Evolutionary conservation across 2,113 vertebrate species (phyloP).

Genomic region (Noctilio leporinus): DNA sequence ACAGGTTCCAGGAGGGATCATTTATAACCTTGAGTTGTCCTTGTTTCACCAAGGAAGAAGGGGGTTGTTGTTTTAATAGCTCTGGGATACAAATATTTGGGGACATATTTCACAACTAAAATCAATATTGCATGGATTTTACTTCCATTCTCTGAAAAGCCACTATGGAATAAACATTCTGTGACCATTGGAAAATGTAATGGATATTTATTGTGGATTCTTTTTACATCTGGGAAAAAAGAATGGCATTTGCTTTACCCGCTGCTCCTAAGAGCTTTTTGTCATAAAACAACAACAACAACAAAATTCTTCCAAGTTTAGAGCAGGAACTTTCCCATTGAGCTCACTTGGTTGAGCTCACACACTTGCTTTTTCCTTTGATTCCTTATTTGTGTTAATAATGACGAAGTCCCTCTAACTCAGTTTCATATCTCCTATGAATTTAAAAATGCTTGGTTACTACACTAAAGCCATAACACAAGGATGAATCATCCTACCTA

Average conservation of each 20-base stretch:
- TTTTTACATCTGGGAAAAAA: constrained; percentile 13
- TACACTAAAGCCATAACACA: background rate
- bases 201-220: background rate
- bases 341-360: background rate
- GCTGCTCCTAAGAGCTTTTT: background rate
- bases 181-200: background rate
- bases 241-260: background rate
- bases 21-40: background rate
- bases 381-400: background rate
- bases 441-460: background rate
- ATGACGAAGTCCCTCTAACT: background rate
- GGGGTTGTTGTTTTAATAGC: background rate
- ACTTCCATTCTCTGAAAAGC: constrained; percentile 25
- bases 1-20: background rate
- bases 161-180: background rate
- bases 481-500: background rate
- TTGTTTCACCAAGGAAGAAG: background rate
- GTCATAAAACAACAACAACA: background rate
- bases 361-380: background rate
- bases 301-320: background rate
- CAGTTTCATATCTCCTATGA: background rate
- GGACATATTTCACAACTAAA: background rate
- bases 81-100: background rate
- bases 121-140: constrained; percentile 38
- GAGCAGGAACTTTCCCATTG: background rate